Evolutionary conservation across 2,113 vertebrate genomes (phyloP).

Genomic region (Nycticryphes semicollaris): DNA sequence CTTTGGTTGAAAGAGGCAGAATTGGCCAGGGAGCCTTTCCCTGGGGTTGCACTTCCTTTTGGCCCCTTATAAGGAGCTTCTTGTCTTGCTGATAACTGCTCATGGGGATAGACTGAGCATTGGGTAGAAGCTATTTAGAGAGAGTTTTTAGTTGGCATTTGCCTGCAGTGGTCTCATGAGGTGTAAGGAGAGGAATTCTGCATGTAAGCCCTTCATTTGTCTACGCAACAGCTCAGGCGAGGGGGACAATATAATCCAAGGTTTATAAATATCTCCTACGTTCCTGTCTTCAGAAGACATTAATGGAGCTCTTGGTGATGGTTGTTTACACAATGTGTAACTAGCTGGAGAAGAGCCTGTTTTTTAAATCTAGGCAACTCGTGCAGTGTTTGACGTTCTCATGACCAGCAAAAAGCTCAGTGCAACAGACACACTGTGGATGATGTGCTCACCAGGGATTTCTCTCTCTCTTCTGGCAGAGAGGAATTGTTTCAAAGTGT

Average conservation of each 20-base stretch:
- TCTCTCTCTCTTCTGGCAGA: not conserved
- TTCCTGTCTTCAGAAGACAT: not conserved
- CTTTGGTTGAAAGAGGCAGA: not conserved
- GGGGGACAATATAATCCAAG: not conserved
- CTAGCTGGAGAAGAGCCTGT: not conserved
- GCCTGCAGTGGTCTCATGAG: not conserved
- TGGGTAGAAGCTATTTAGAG: not conserved
- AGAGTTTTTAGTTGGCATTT: not conserved
- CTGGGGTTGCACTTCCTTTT: not conserved
- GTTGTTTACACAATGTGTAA: not conserved
- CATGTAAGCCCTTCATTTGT: fast-evolving
- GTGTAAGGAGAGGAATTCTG: not conserved
- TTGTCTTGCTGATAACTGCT: not conserved
- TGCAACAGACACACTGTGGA: fast-evolving
- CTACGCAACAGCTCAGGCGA: not conserved
- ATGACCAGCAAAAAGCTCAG: not conserved
- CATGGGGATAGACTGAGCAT: not conserved
- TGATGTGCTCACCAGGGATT: not conserved
- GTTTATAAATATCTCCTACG: not conserved
- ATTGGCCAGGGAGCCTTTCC: not conserved
- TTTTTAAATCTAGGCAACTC: not conserved
- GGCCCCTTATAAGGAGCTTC: not conserved
- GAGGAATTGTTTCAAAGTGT: not conserved
- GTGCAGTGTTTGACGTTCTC: not conserved
- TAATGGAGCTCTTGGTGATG: not conserved